Evolutionary conservation across 2,888 invertebrate genomes (phyloP).

Genomic region (Bellardia bayeri): DNA sequence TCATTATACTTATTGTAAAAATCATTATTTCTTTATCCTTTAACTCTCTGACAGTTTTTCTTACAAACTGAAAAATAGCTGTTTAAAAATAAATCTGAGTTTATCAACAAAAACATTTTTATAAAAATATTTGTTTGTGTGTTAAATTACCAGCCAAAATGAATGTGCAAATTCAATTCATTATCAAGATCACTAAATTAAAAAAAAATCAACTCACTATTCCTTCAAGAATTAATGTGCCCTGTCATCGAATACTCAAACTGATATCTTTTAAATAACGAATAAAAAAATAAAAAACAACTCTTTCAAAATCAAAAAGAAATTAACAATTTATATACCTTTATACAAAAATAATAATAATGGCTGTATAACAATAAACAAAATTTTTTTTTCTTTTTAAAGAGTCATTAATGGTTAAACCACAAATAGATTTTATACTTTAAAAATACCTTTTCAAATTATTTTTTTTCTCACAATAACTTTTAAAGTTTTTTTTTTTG

Average conservation of each 20-base stretch:
- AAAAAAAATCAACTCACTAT: constrained; percentile 4
- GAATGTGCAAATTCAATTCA: constrained; percentile 26
- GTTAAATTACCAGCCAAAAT: constrained; percentile 27
- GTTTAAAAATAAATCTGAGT: constrained; percentile 20
- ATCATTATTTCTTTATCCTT: neutral
- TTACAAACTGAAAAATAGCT: neutral
- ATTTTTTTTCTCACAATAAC: neutral
- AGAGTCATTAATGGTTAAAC: neutral
- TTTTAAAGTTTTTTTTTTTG: neutral
- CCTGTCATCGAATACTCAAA: constrained; percentile 18
- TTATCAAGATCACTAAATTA: constrained; percentile 26
- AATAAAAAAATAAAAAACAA: neutral
- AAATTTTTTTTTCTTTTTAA: neutral
- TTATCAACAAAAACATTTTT: constrained; percentile 13
- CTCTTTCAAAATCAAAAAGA: constrained; percentile 32
- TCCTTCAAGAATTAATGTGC: constrained; percentile 13
- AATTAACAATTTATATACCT: constrained; percentile 10
- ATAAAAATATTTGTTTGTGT: neutral
- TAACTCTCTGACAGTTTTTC: neutral
- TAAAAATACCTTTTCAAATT: neutral
- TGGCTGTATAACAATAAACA: constrained; percentile 3
- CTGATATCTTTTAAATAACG: neutral
- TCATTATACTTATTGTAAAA: neutral
- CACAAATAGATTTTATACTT: constrained; percentile 9
- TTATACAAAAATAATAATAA: constrained; percentile 8